These are phyloP conservation scores for Calameuta pallipes DNA, from an alignment of 2,888 invertebrate species.

Conservation along the genomic window DNA sequence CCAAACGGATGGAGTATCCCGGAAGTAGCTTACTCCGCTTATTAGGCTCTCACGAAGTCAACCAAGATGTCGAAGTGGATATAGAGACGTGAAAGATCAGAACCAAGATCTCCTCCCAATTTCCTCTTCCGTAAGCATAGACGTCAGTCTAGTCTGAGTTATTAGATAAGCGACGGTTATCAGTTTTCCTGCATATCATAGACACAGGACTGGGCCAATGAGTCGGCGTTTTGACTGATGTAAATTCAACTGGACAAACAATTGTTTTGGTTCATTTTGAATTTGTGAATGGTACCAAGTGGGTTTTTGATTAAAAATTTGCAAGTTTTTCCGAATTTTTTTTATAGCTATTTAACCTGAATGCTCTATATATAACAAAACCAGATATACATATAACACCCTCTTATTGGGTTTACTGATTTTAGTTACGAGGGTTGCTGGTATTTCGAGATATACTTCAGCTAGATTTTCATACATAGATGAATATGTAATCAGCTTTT, in stretches of 20 bases:
- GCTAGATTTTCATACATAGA: background rate
- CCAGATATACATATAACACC: background rate
- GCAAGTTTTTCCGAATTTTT: background rate
- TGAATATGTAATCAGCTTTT: background rate
- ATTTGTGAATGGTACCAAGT: too few relatives aligned
- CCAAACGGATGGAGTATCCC: slow-evolving; percentile 13
- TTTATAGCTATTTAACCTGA: background rate
- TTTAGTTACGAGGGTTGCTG: background rate
- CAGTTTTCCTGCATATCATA: background rate
- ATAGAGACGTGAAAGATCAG: background rate
- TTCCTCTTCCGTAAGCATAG: background rate
- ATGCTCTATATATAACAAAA: background rate
- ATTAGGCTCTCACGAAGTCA: slow-evolving; percentile 11
- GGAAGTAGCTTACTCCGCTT: slow-evolving; percentile 19
- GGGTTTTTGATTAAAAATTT: too few relatives aligned
- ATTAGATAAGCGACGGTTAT: background rate
- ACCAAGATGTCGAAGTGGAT: background rate
- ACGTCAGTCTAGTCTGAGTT: background rate
- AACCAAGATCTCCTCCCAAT: background rate
- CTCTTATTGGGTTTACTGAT: background rate
- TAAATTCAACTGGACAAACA: background rate
- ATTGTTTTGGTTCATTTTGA: background rate
- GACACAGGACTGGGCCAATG: background rate
- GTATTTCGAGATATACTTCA: too few relatives aligned
- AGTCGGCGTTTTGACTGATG: background rate